These are phyloP conservation scores for Drosophila anomalipes DNA, from an alignment of 2,888 invertebrate species.

Conservation along the genomic window DNA sequence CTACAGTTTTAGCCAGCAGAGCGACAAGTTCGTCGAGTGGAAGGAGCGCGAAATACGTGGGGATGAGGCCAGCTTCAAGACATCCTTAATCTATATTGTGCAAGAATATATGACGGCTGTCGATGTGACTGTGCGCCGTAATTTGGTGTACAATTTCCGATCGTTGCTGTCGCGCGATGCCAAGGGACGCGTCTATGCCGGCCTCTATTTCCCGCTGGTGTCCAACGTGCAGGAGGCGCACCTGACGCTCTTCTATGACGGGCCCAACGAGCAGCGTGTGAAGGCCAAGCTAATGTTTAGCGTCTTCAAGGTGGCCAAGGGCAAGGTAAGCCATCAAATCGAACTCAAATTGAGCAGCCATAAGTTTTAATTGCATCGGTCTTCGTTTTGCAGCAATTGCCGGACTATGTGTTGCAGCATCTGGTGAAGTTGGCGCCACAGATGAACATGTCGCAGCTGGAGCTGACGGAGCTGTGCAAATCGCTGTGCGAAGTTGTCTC, in stretches of 20 bases:
- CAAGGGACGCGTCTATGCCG: conserved; percentile 93
- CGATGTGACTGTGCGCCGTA: conserved; percentile 94
- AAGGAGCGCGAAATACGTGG: conserved; percentile 91
- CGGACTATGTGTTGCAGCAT: conserved; percentile 87
- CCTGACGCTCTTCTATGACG: conserved; percentile 92
- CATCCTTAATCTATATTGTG: conserved; percentile 92
- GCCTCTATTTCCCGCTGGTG: conserved; percentile 93
- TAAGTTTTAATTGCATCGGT: background rate
- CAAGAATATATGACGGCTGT: conserved; percentile 92
- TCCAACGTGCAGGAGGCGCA: conserved; percentile 87
- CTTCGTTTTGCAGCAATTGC: conserved; percentile 85
- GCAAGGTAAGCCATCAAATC: conserved; percentile 79
- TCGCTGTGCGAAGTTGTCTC: conserved; percentile 89
- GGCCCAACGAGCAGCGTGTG: conserved; percentile 88
- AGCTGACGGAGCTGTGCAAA: conserved; percentile 88
- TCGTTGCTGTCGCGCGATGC: conserved; percentile 93
- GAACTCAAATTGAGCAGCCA: background rate
- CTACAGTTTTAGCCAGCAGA: conserved; percentile 90
- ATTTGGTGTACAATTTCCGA: conserved; percentile 92
- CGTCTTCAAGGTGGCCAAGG: conserved; percentile 88
- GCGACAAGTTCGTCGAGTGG: conserved; percentile 93
- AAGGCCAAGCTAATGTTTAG: conserved; percentile 92
- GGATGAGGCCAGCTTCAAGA: conserved; percentile 88
- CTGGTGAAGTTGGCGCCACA: conserved; percentile 90
- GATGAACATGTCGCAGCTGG: conserved; percentile 89